A percentile compares a stretch with the other conserved stretches of the same genome.
Conservation (phyloP, 2,797 vertebrate species). For the Taeniopygia guttata region DNA sequence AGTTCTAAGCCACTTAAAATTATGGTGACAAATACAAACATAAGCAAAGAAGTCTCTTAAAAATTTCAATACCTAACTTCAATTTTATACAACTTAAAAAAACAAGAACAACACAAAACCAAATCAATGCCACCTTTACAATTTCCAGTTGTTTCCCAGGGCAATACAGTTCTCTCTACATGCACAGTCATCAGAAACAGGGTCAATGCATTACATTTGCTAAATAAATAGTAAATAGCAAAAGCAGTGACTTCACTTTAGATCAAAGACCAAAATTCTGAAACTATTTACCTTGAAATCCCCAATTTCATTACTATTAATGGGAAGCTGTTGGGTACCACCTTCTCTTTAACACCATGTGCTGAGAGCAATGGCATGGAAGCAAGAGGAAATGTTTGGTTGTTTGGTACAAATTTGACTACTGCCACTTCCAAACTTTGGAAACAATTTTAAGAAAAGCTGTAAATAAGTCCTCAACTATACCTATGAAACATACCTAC, state of each 20-base stretch:
- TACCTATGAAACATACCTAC: neutral
- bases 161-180: neutral
- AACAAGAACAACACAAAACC: neutral
- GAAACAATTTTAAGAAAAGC: neutral
- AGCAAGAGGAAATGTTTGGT: neutral
- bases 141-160: neutral
- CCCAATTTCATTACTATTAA: neutral
- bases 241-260: neutral
- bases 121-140: neutral
- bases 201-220: neutral
- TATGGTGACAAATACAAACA: neutral
- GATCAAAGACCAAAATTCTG: neutral
- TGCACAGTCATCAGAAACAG: neutral
- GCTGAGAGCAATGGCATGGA: neutral
- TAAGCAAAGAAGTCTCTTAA: neutral
- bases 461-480: neutral
- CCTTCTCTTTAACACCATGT: neutral
- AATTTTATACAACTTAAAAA: neutral
- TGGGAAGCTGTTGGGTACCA: neutral
- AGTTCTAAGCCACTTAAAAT: neutral
- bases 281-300: neutral
- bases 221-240: neutral
- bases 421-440: neutral
- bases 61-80: neutral
- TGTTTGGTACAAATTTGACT: neutral